These are phyloP conservation scores for Teleogryllus oceanicus DNA, from an alignment of 2,888 invertebrate species.

Conservation along the genomic window DNA sequence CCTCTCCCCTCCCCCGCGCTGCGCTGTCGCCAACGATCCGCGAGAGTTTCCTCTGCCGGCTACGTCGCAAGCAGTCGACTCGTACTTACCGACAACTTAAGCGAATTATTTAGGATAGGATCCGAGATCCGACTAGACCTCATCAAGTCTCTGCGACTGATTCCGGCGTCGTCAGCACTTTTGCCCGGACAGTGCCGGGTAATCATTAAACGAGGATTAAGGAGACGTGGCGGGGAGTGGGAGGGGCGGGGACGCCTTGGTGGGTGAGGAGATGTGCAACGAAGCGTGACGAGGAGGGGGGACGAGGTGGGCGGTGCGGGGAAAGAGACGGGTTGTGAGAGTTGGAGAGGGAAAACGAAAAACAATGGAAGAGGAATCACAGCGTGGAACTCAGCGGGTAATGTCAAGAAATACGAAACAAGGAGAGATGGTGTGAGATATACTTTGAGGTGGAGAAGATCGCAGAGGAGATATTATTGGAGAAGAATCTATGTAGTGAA, in stretches of 20 bases:
- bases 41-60: not conserved
- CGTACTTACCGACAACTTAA: constrained; percentile 18
- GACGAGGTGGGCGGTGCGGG: not conserved
- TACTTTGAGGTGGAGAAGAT: no score
- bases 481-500: no score
- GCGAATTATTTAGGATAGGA: constrained; percentile 18
- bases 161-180: constrained; percentile 18
- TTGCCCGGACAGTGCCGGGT: constrained; percentile 6
- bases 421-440: no score
- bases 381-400: no score
- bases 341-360: not conserved
- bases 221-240: not conserved
- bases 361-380: no score
- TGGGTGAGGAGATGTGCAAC: not conserved
- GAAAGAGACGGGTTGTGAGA: not conserved
- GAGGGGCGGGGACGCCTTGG: not conserved
- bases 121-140: constrained; percentile 7
- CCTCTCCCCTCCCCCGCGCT: no score
- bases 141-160: constrained; percentile 11
- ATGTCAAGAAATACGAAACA: no score
- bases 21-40: not conserved
- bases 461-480: no score
- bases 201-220: constrained; percentile 18
- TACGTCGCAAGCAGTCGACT: not conserved
- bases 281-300: not conserved